Evolutionary conservation across 2,113 vertebrate genomes (phyloP), one percentile per base, ranked within the genome.

Genomic region (Sebastes fasciatus): DNA sequence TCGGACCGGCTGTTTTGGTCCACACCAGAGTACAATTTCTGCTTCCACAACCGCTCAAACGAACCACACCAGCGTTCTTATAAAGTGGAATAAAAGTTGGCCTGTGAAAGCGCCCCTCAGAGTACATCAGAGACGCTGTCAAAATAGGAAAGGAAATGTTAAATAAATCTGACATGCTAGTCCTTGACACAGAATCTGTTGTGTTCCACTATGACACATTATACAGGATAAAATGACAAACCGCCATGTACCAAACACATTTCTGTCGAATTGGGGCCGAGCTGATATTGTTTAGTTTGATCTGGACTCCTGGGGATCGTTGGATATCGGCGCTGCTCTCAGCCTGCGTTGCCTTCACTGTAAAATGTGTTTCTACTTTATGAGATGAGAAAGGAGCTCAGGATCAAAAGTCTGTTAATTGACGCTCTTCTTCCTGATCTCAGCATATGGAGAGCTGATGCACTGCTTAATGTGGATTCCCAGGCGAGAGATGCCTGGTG

Each of bases 381-480:
- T 9, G 55, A 79, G 49, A 64, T 48, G 63, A 72, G 77, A 60
- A 43, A 52, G 10, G 54, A 68, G 21, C 58, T 70, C 12, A 4
- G 75, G 82, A 92, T 91, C 83, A 92, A 77, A 89, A 82, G 86
- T 79, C 62, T 86, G 86, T 81, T 88, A 92, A 91, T 91, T 90
- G 86, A 85, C 34, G 76, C 83, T 83, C 72, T 75, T 85, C 80
- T 83, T 83, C 68, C 80, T 83, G 86, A 91, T 90, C 85, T 79
- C 66, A 74, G 85, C 93, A 91, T 89, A 92, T 91, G 92, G 91
- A 1, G 70, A n/a, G 54, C 79, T 84, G 90, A 91, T 84, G 91
- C 67, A 19, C 89, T 73, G 82, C 82, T 90, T 91, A 82, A 88
- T 86, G 88, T 88, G 54, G 68, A 87, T 73, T 93, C 92, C 90